Evolutionary conservation across 35 echinoderm and acorn worm species (phyloP), one percentile per base, ranked within the genome.

Genomic region (Acanthaster planci): DNA sequence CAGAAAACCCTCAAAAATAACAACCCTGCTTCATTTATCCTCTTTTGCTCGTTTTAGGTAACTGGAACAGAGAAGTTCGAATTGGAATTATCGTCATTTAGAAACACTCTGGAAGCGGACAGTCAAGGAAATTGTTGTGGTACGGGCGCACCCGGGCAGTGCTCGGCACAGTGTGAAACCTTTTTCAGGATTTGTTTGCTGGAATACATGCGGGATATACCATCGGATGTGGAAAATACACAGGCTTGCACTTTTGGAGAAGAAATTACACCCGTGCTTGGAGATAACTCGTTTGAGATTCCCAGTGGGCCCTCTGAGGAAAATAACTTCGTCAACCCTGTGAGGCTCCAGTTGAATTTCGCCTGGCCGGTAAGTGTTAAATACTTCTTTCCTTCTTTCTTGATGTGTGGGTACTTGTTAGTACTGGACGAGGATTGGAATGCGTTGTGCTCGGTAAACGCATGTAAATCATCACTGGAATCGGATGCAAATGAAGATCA

Each of bases 281-380:
- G 87, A 82, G 87, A 89, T 81, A 89, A 89, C 67, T 54, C 78
- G 36, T 89, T 89, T 44, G 15, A 64, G 15, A 77, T 89, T 81
- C 59, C 55, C 37, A 72, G 34, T 81, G 87, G 87, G 81, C 79
- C 44, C 15, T 30, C 40, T 5, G 40, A 44, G 29, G 79, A 81
- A 53, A 53, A 81, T 52, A 81, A 81, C 52, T 89, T 89, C 60
- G 22, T 64, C 58, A 84, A 84, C 56, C 82, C 82, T 7, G 37
- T 89, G 60, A 37, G 36, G 26, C 44, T 89, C 37, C 37, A 36
- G 26, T 89, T 89, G 59, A 77, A 72, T 51, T 82, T 89, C 79
- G 87, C 80, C 56, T 89, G 87, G 87, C 87, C 87, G 87, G 87
- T 89, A 67, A 89, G 87, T 89, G 15, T 39, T 54, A 15, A 47